Percentiles rank a stretch among this genome's conserved stretches.
Evolutionary conservation across 2,888 invertebrate genomes (phyloP).

Genomic region (Endotricha flammealis): DNA sequence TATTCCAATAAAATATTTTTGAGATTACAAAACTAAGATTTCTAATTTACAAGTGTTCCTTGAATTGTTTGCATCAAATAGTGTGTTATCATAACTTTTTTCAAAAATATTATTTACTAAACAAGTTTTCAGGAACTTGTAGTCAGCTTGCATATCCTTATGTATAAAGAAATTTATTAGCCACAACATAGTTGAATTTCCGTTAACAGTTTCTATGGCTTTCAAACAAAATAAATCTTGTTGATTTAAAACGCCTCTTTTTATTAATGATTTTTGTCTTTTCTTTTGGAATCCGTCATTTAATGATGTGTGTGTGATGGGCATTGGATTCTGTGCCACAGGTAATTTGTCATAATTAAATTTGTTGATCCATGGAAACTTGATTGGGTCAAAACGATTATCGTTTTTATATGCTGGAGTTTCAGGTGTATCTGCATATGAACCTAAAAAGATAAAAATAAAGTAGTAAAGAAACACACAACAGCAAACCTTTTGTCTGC

Average conservation of each 20-base stretch:
- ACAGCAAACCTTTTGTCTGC: no score
- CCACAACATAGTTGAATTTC: constrained; percentile 37
- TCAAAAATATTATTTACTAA: constrained; percentile 8
- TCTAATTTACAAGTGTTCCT: no score
- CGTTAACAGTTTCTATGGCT: constrained; percentile 28
- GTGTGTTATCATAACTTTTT: not conserved
- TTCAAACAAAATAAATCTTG: constrained; percentile 38
- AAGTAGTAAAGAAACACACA: no score
- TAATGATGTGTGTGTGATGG: constrained; percentile 7
- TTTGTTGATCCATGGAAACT: constrained; percentile 24
- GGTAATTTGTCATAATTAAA: constrained; percentile 9
- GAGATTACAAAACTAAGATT: no score
- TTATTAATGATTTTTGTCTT: constrained; percentile 15
- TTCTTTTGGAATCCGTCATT: constrained; percentile 15
- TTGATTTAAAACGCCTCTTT: constrained; percentile 27
- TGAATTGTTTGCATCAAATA: no score
- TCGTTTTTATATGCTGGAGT: constrained; percentile 43
- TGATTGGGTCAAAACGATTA: constrained; percentile 29
- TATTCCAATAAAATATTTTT: no score
- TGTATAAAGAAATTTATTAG: constrained; percentile 35
- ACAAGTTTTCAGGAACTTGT: constrained; percentile 35
- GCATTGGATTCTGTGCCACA: not conserved
- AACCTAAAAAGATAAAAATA: constrained; percentile 26
- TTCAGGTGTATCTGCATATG: constrained; percentile 31
- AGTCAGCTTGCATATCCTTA: constrained; percentile 37